Evolutionary conservation across 2,888 invertebrate species (phyloP).

Genomic region (Macrophya alboannulata): DNA sequence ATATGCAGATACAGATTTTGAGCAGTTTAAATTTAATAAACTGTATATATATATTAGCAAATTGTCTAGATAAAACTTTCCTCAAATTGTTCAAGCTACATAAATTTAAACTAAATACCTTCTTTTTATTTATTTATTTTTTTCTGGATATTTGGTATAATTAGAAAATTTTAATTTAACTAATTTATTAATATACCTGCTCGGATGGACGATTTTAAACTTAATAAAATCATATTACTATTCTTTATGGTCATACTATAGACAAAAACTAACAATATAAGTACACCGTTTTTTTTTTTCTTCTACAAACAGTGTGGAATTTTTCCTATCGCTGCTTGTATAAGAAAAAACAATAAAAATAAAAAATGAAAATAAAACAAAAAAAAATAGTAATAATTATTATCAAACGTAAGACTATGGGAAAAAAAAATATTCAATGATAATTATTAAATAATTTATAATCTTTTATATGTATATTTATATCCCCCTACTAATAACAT

Average conservation of each 20-base stretch:
- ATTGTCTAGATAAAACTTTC: background rate
- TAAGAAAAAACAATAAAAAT: background rate
- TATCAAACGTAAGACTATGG: background rate
- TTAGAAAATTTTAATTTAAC: conserved; percentile 11
- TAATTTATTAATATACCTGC: conserved; percentile 3
- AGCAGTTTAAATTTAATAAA: conserved; percentile 13
- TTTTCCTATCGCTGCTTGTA: background rate
- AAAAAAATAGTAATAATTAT: background rate
- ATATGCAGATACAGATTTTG: conserved; percentile 19
- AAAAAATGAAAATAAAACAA: background rate
- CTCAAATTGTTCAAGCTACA: background rate
- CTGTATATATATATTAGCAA: background rate
- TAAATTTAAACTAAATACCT: background rate
- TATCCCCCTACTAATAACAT: background rate
- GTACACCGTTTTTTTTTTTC: conserved; percentile 3
- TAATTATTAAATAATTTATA: background rate
- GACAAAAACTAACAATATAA: conserved; percentile 17
- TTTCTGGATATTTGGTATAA: background rate
- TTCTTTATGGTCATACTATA: background rate
- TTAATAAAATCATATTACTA: background rate
- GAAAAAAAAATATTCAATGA: background rate
- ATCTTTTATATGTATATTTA: background rate
- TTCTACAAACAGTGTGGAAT: conserved; percentile 4
- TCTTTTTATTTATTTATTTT: background rate
- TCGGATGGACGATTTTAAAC: conserved; percentile 14